Base-by-base conservation (phyloP, 2,797 vertebrate species). In the Clamator glandarius region DNA sequence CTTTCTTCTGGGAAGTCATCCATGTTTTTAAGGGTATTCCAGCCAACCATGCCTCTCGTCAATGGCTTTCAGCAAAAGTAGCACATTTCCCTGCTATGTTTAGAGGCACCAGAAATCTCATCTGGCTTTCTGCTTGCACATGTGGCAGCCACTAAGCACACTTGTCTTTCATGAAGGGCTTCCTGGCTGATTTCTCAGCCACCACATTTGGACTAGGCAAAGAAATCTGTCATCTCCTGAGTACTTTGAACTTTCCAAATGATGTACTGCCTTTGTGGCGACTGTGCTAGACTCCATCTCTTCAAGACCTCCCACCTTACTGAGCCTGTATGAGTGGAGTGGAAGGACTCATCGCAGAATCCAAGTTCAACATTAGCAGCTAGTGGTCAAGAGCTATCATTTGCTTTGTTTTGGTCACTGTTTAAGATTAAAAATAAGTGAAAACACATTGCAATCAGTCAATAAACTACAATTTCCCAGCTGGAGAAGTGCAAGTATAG, bases 141-240 rank as follows among this genome's bases (percentile, higher is more conserved):
- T 2, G 25, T 24, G 55, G 46, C 48, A 73, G 46, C n/a, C 46
- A 36, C 28, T 48, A 63, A 59, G 72, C 13, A 9, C 17, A 26
- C 0, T 39, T 0, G 4, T 23, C n/a, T 48, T 73, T 19, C 21
- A 17, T 11, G 17, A 52, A 77, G 57, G 46, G 4, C 10, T 61
- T 69, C 44, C 44, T 55, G 55, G 19, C 31, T 89, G 44, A 41
- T 48, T 62, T 63, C 78, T 79, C 36, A 52, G 48, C 23, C 63
- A 21, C 52, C 3, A 1, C 19, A 16, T 44, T 52, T 70, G 52
- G 46, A 33, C 20, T 18, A 15, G 2, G 20, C 61, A 64, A 62
- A 55, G 46, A 80, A 83, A 61, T 1, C 5, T 46, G 61, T 28
- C 29, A 41, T 35, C 36, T 63, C 50, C 35, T 35, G 20, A 50